Evolutionary conservation across 2,888 invertebrate species (phyloP).

Genomic region (Chalcis sispes): DNA sequence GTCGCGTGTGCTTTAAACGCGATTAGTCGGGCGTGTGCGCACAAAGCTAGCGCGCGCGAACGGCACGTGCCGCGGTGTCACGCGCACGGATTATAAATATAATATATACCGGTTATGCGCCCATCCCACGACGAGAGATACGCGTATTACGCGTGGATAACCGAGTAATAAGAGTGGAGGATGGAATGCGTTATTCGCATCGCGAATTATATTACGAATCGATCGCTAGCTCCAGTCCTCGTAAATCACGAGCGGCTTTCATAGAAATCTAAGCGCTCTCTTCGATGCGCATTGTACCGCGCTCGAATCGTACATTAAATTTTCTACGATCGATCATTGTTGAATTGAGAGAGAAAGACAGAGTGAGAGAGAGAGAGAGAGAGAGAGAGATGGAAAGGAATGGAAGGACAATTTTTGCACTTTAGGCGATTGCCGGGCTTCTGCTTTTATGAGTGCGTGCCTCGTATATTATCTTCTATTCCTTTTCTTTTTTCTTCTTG

Average conservation of each 20-base stretch:
- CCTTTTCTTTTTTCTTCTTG: too few species aligned
- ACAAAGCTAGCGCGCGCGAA: background rate
- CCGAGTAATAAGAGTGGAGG: too few species aligned
- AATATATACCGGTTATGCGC: too few species aligned
- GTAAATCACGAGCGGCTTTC: conserved; percentile 50
- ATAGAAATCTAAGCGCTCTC: conserved; percentile 48
- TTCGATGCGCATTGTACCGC: conserved; percentile 18
- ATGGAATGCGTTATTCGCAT: background rate
- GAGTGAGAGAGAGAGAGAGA: too few species aligned
- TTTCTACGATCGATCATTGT: conserved; percentile 22
- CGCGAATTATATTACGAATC: conserved; percentile 54
- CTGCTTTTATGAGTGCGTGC: too few species aligned
- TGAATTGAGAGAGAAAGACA: too few species aligned
- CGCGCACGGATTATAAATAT: conserved; percentile 75
- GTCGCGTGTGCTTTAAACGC: conserved; percentile 46
- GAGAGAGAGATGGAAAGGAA: background rate
- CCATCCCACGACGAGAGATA: conserved; percentile 5
- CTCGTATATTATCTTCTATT: too few species aligned
- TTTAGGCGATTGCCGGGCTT: conserved; percentile 5
- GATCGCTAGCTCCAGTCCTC: conserved; percentile 34
- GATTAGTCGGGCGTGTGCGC: background rate
- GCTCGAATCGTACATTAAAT: conserved; percentile 24
- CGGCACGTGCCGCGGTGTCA: conserved; percentile 73
- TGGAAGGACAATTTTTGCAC: too few species aligned
- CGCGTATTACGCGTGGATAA: too few species aligned